Evolutionary conservation across 35 echinoderm and acorn worm species (phyloP).

Genomic region (Amphiura filiformis): DNA sequence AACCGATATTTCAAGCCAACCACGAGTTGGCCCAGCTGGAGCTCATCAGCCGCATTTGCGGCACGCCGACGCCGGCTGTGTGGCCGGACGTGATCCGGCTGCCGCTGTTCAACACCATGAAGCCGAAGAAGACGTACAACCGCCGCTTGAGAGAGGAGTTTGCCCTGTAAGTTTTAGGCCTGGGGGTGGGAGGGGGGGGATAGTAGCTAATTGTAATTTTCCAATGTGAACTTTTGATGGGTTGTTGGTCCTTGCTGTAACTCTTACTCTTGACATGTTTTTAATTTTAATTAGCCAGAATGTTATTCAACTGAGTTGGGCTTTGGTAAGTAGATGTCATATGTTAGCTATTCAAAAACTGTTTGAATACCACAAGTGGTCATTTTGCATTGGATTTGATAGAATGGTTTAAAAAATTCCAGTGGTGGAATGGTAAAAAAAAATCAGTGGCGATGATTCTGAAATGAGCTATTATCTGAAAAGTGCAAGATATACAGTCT

Average conservation of each 20-base stretch:
- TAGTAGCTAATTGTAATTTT: too few relatives aligned
- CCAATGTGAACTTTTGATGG: too few relatives aligned
- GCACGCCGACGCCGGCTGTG: constrained; percentile 87
- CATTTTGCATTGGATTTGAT: too few relatives aligned
- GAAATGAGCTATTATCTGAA: too few relatives aligned
- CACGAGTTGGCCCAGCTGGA: constrained; percentile 92
- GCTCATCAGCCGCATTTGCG: constrained; percentile 90
- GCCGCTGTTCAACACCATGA: constrained; percentile 88
- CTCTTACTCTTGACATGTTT: neutral
- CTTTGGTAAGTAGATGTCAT: neutral
- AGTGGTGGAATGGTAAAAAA: too few relatives aligned
- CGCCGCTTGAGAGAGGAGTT: constrained; percentile 90
- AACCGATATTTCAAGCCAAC: constrained; percentile 95
- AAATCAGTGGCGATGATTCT: too few relatives aligned
- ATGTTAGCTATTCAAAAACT: too few relatives aligned
- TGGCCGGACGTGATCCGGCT: constrained; percentile 96
- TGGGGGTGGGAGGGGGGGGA: too few relatives aligned
- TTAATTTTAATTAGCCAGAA: neutral
- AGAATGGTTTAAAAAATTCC: too few relatives aligned
- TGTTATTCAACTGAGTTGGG: neutral
- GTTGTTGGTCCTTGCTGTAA: too few relatives aligned
- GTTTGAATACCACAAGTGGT: too few relatives aligned
- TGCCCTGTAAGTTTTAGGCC: constrained; percentile 67
- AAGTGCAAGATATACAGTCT: too few relatives aligned
- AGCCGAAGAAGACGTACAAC: constrained; percentile 93